A percentile compares a stretch with the other conserved stretches of the same genome.
phyloP scores from a whole-genome alignment of 2,113 vertebrate species.

The Rhinoderma darwinii region DNA sequence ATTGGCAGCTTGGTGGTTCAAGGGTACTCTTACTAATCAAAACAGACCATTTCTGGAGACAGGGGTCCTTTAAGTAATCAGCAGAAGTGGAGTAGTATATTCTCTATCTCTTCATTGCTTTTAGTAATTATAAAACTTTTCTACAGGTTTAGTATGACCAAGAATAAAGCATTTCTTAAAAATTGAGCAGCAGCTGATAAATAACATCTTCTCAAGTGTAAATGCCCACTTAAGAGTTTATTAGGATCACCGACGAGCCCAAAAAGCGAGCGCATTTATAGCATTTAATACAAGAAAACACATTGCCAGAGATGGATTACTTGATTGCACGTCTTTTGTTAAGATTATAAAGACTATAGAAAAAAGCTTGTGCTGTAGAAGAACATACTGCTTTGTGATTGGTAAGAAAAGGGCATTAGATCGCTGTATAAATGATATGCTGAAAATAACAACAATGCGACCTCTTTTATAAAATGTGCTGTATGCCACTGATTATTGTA shows the following conservation, averaged over 20 bases:
- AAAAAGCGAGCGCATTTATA: neutral
- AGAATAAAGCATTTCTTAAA: neutral
- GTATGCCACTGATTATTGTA: neutral
- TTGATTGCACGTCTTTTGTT: conserved; percentile 19
- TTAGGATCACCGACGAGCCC: neutral
- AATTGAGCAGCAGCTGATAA: neutral
- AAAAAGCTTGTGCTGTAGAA: neutral
- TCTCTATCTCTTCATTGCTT: neutral
- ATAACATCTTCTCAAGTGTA: neutral
- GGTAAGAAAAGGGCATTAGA: neutral
- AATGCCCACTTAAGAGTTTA: neutral
- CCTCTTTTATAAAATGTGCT: neutral
- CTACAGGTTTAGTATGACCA: neutral
- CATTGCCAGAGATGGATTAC: conserved; percentile 15
- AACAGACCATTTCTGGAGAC: neutral
- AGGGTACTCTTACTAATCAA: no score
- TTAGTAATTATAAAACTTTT: neutral
- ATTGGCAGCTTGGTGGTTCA: no score
- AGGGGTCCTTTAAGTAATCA: neutral
- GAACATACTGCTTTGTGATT: conserved; percentile 3
- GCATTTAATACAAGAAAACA: conserved; percentile 8
- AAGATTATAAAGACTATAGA: neutral
- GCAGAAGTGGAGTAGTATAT: neutral
- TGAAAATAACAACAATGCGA: neutral
- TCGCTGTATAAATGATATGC: neutral